A percentile compares a stretch with the other conserved stretches of the same genome.
Conservation (phyloP, 2,888 invertebrate genomes). For the Agrochola lychnidis region DNA sequence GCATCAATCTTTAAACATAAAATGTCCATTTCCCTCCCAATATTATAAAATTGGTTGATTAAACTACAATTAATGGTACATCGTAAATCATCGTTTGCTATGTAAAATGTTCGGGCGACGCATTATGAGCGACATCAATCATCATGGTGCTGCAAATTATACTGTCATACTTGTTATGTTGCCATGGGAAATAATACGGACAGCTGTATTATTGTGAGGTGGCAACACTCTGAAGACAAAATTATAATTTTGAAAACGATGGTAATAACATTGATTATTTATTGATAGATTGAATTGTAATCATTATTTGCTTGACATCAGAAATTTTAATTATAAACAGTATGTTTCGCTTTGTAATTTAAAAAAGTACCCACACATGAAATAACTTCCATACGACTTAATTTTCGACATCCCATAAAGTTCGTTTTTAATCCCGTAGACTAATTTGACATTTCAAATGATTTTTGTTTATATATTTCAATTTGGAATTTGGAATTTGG, state of each 20-base stretch:
- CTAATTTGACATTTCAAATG: too few relatives aligned
- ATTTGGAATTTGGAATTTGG: too few relatives aligned
- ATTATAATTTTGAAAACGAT: not conserved
- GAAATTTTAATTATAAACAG: too few relatives aligned
- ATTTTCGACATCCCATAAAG: not conserved
- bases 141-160: conserved; percentile 53
- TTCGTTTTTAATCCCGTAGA: too few relatives aligned
- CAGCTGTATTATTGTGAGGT: conserved; percentile 5
- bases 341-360: not conserved
- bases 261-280: not conserved
- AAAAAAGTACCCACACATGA: too few relatives aligned
- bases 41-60: conserved; percentile 40
- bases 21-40: conserved; percentile 6
- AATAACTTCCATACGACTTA: not conserved
- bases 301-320: not conserved
- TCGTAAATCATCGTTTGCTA: conserved; percentile 54
- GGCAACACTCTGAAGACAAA: conserved; percentile 6
- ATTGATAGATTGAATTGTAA: too few relatives aligned
- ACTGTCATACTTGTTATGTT: conserved; percentile 44
- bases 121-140: conserved; percentile 60
- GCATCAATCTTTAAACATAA: not conserved
- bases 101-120: conserved; percentile 46
- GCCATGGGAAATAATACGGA: conserved; percentile 24
- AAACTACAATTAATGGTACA: conserved; percentile 45
- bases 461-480: too few relatives aligned